Evolutionary conservation across 2,797 vertebrate species (phyloP), one percentile per base, ranked within the genome.

Genomic region (Hephaestus fuliginosus): DNA sequence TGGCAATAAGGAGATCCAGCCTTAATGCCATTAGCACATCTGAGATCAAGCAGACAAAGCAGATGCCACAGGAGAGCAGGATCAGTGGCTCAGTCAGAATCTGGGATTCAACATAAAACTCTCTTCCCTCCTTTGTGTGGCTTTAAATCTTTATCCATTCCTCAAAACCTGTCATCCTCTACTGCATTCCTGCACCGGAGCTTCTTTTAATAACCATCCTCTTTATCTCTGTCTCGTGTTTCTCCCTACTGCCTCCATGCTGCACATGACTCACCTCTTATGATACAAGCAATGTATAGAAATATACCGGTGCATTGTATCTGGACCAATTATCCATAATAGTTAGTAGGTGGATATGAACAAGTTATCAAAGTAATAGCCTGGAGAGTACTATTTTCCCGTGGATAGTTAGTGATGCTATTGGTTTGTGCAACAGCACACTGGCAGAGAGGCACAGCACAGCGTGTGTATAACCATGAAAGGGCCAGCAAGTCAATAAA

Each of bases 201-300:
- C 74, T 83, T 87, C 87, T 86, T 86, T 84, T 90, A 90, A 89
- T 89, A 93, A 88, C 73, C 71, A 39, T 30, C 83, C 70, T 79
- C 81, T 90, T 85, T 61, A 86, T 90, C 84, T 92, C 65, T 52
- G 73, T 88, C 86, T 81, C 33, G 11, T 81, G 72, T 81, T 80
- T 62, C 73, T 82, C 57, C 61, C 79, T 3, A 7, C 49, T 76
- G 82, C 48, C 79, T 82, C 68, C 41, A n/a, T 63, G 64, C 78
- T 44, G 69, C 61, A 67, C 76, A 80, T n/a, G 79, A 71, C 82
- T 83, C 76, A 44, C 70, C 17, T 71, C 86, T 91, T 84, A 90
- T 80, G 76, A 87, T 63, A 89, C 80, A 80, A 81, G 74, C 65
- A 51, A 65, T 48, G 30, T 71, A 53, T 70, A 70, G 73, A 83